phyloP scores from a whole-genome alignment of 2,888 invertebrate species.

The Eudemis profundana region DNA sequence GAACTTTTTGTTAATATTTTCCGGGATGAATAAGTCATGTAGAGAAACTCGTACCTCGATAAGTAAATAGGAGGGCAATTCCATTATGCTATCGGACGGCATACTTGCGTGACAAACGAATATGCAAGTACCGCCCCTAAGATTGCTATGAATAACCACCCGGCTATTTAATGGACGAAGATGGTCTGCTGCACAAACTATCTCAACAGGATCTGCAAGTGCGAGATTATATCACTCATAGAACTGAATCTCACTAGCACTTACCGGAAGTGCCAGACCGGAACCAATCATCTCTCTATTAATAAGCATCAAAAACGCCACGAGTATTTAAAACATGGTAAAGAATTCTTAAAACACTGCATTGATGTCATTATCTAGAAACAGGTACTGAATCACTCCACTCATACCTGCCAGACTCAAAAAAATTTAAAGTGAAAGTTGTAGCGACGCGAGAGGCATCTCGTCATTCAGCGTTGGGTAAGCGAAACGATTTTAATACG shows the following conservation, averaged over 20 bases:
- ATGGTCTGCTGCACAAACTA: neutral
- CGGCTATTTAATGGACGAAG: neutral
- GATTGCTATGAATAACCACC: conserved; percentile 6
- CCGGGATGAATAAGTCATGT: conserved; percentile 30
- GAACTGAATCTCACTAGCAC: conserved; percentile 1
- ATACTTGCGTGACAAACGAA: conserved; percentile 38
- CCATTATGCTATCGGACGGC: conserved; percentile 2
- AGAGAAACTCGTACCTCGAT: conserved; percentile 24
- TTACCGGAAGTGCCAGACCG: conserved; percentile 23
- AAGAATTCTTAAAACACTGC: conserved; percentile 20
- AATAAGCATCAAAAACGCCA: neutral
- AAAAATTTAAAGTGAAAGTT: conserved; percentile 82
- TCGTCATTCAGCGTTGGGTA: conserved; percentile 75
- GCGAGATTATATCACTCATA: conserved; percentile 7
- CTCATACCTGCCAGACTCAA: conserved; percentile 67
- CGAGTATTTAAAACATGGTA: neutral
- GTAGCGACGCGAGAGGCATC: conserved; percentile 69
- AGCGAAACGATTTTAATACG: conserved; percentile 72
- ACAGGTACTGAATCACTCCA: conserved; percentile 52
- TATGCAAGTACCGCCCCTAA: conserved; percentile 23
- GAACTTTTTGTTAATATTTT: conserved; percentile 1
- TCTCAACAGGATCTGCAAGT: conserved; percentile 15
- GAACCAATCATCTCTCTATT: conserved; percentile 9
- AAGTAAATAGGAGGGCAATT: conserved; percentile 9
- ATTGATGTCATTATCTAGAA: conserved; percentile 52